A percentile compares a stretch with the other conserved stretches of the same genome.
Conservation (phyloP, 2,888 invertebrate species). For the Dasysyrphus albostriatus region DNA sequence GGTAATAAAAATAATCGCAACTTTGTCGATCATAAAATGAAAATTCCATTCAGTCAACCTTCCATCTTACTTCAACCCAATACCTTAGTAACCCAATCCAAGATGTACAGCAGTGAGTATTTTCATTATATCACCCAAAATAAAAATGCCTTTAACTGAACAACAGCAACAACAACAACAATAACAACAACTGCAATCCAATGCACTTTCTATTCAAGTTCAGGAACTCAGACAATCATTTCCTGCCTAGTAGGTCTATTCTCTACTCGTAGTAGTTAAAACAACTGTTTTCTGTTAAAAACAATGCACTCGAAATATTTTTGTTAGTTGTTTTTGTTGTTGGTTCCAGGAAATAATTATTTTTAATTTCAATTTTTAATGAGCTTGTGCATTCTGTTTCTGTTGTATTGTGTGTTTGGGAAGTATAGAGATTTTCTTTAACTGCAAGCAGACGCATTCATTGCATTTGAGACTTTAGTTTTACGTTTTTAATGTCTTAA, state of each 20-base stretch:
- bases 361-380: slow-evolving; percentile 49
- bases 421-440: not conserved
- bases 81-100: slow-evolving; percentile 59
- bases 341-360: slow-evolving; percentile 49
- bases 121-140: slow-evolving; percentile 49
- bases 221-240: slow-evolving; percentile 23
- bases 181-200: not conserved
- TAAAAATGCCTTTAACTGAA: not conserved
- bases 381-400: slow-evolving; percentile 15
- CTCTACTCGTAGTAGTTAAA: not conserved
- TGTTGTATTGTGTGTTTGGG: not conserved
- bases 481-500: slow-evolving; percentile 35
- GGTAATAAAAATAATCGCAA: not conserved
- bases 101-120: slow-evolving; percentile 15
- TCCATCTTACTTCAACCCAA: slow-evolving; percentile 20
- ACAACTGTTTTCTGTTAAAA: slow-evolving; percentile 36
- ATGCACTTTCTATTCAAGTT: slow-evolving; percentile 67
- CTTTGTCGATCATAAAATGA: not conserved
- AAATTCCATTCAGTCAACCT: slow-evolving; percentile 3
- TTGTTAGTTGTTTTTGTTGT: not conserved
- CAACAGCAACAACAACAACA: too few species aligned
- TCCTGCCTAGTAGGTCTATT: not conserved
- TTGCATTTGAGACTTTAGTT: slow-evolving; percentile 34
- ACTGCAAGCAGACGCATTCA: slow-evolving; percentile 38
- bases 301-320: slow-evolving; percentile 59